Evolutionary conservation across 2,113 vertebrate genomes (phyloP), one percentile per base, ranked within the genome.

Genomic region (Dasyprocta punctata): DNA sequence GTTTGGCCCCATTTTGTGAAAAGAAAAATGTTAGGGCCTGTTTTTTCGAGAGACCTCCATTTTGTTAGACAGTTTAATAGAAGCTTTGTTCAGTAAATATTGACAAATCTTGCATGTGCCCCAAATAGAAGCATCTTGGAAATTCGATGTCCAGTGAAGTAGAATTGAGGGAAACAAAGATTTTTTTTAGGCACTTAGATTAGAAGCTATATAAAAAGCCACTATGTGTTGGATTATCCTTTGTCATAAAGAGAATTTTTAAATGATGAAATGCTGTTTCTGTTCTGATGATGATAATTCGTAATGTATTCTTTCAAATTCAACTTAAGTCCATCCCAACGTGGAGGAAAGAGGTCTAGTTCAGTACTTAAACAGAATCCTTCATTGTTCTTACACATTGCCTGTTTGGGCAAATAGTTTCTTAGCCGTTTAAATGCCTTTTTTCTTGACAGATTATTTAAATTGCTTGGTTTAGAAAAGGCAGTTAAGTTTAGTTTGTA

Each of bases 1-100:
- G 73, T 95, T 98, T 98, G 94, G 77, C 96, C 98, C 96, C 96
- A 91, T 97, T 98, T 98, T 98, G 95, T 97, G 94, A n/a, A 49
- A 77, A 87, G 69, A 82, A 86, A 84, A 85, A 77, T 94, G 77
- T 96, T 93, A 86, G 8, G 92, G 84, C 95, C 75, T 92, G 58
- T 96, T 97, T 95, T 96, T 90, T 44, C n/a, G 63, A 89, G 92
- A 96, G 97, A 93, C 95, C 96, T 97, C 97, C 98, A 98, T 98
- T 95, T 98, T 98, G 97, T 97, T 95, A 97, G 78, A 93, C 84
- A 89, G 81, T 95, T 96, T 97, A 95, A 86, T 96, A 97, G 87
- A 93, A 82, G 77, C 83, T 98, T 96, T 93, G 95, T 97, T 94
- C 92, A 88, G 96, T 95, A 95, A 96, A 91, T 96, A 94, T 84